Evolutionary conservation across 2,113 vertebrate genomes (phyloP).

Genomic region (Piaya cayana): DNA sequence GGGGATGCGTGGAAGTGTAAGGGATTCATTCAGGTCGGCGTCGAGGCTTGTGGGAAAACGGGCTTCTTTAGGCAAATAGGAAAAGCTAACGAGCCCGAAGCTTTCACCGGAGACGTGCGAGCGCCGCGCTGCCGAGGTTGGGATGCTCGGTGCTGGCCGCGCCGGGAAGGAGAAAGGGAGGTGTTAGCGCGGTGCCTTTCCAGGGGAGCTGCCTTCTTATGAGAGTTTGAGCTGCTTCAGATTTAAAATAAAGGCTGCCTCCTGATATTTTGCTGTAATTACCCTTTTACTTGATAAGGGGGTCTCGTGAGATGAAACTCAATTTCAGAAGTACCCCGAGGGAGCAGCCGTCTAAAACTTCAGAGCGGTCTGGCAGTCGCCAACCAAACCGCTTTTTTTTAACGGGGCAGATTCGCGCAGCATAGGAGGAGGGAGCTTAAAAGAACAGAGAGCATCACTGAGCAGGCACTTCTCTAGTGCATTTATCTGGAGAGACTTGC

Average conservation of each 20-base stretch:
- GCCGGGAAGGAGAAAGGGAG: neutral
- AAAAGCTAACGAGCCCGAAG: neutral
- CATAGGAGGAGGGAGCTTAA: neutral
- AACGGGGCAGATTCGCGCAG: neutral
- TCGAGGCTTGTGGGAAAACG: neutral
- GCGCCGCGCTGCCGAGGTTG: neutral
- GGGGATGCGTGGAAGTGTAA: no score
- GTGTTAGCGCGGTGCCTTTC: accelerated
- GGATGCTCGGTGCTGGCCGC: neutral
- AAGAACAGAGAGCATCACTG: neutral
- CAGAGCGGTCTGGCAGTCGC: neutral
- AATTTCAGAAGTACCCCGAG: neutral
- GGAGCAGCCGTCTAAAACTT: neutral
- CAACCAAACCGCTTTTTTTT: neutral
- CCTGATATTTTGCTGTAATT: slow-evolving; percentile 10
- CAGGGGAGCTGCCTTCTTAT: accelerated
- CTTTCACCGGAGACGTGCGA: neutral
- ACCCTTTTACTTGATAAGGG: neutral
- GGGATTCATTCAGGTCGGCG: neutral
- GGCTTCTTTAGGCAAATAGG: neutral
- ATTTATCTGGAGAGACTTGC: neutral
- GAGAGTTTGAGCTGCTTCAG: neutral
- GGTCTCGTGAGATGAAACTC: neutral
- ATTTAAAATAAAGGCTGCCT: neutral
- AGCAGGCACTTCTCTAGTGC: neutral